These are phyloP conservation scores for Bubo scandiacus DNA, from an alignment of 2,113 vertebrate species.

Conservation along the genomic window DNA sequence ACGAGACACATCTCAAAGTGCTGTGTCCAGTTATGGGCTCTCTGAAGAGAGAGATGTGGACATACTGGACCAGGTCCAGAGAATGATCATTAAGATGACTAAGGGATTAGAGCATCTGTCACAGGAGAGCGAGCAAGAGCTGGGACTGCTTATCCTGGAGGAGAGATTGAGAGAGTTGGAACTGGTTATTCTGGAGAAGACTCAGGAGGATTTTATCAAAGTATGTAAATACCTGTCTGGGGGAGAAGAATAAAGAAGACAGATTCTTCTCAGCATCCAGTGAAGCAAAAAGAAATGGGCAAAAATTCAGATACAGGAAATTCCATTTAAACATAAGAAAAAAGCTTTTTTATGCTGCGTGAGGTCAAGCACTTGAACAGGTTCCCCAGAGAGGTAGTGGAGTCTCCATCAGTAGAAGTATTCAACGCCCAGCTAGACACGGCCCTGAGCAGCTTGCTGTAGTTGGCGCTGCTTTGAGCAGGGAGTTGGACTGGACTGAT, in stretches of 20 bases:
- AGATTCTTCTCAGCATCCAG: neutral
- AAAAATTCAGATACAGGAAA: neutral
- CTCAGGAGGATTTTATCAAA: neutral
- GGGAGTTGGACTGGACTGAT: neutral
- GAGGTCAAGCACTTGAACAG: neutral
- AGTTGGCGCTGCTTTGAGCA: neutral
- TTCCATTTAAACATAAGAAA: neutral
- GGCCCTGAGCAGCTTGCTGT: neutral
- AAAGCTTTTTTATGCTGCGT: neutral
- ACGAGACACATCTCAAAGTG: neutral
- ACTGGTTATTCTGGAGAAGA: neutral
- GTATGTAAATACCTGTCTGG: neutral
- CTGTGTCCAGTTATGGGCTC: neutral
- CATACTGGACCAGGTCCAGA: neutral
- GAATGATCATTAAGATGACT: neutral
- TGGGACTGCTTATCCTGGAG: neutral
- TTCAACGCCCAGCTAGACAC: neutral
- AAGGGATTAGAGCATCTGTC: neutral
- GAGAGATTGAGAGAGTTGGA: neutral
- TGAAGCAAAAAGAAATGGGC: neutral
- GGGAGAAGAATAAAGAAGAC: neutral
- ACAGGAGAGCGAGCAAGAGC: neutral
- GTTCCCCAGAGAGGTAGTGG: neutral
- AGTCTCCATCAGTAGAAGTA: neutral
- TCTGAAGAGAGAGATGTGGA: neutral